A percentile compares a stretch with the other conserved stretches of the same genome.
These are phyloP conservation scores for Thryonomys swinderianus DNA, from an alignment of 2,113 vertebrate species.

Conservation along the genomic window DNA sequence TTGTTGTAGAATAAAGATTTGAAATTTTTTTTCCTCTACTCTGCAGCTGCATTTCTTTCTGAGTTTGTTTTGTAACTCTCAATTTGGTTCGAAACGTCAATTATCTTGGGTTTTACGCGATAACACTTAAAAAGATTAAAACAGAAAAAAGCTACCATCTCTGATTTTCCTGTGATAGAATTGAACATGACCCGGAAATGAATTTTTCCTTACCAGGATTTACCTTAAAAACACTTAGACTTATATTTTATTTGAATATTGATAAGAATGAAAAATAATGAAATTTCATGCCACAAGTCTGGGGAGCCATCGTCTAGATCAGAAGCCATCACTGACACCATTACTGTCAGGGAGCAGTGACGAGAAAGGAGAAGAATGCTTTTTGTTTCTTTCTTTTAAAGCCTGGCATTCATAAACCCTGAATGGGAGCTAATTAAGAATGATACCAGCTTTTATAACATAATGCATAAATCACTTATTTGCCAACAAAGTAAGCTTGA, in stretches of 20 bases:
- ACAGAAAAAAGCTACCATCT: slow-evolving; percentile 33
- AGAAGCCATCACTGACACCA: not conserved
- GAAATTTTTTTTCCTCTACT: not conserved
- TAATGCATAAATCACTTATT: slow-evolving; percentile 75
- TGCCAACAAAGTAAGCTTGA: slow-evolving; percentile 64
- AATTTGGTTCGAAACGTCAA: slow-evolving; percentile 66
- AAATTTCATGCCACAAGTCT: not conserved
- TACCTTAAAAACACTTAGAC: slow-evolving; percentile 21
- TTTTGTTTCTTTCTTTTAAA: slow-evolving; percentile 48
- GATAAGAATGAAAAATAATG: slow-evolving; percentile 26
- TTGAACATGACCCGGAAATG: not conserved
- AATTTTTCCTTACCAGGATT: slow-evolving; percentile 39
- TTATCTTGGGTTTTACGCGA: slow-evolving; percentile 31
- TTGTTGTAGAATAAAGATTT: slow-evolving; percentile 35
- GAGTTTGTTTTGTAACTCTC: slow-evolving; percentile 29
- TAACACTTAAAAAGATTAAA: slow-evolving; percentile 15
- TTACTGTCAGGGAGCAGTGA: not conserved
- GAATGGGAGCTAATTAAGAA: slow-evolving; percentile 73
- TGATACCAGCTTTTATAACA: slow-evolving; percentile 64
- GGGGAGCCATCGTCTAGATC: not conserved
- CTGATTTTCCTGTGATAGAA: slow-evolving; percentile 38
- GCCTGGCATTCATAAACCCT: slow-evolving; percentile 58
- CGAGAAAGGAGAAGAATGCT: not conserved
- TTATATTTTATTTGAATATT: slow-evolving; percentile 57
- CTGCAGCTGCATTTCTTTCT: slow-evolving; percentile 17